Conservation (phyloP, 2,888 invertebrate genomes). For the Chymomyza procnemis region DNA sequence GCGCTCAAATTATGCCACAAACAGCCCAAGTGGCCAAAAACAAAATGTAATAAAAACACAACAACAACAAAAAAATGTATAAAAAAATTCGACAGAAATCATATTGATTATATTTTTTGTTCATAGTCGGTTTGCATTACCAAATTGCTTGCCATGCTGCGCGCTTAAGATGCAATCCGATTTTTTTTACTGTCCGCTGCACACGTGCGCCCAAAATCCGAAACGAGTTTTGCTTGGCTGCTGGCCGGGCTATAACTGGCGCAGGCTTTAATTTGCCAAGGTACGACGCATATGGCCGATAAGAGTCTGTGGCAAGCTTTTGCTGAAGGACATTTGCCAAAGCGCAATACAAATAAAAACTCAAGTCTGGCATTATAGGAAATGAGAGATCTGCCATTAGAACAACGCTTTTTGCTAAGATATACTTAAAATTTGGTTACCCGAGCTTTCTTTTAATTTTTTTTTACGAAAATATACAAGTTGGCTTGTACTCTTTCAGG, state of each 20-base stretch:
- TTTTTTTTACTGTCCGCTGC: constrained; percentile 43
- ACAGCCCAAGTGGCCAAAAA: constrained; percentile 40
- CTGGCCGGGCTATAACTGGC: constrained; percentile 22
- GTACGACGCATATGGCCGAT: constrained; percentile 29
- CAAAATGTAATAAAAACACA: constrained; percentile 27
- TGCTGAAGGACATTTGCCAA: background rate
- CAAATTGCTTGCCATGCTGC: constrained; percentile 41
- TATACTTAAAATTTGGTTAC: too few relatives aligned
- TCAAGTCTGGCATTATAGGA: background rate
- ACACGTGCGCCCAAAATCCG: constrained; percentile 48
- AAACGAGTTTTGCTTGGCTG: constrained; percentile 55
- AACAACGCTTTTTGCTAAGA: too few relatives aligned
- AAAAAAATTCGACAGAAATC: constrained; percentile 24
- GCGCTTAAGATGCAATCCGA: constrained; percentile 28
- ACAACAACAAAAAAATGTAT: too few relatives aligned
- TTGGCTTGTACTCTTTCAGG: too few relatives aligned
- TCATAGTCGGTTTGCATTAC: constrained; percentile 38
- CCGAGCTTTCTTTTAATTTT: too few relatives aligned
- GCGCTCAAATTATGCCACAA: constrained; percentile 66
- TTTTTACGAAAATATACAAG: too few relatives aligned
- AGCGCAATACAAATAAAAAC: background rate
- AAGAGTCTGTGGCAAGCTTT: constrained; percentile 16
- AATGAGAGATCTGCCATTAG: too few relatives aligned
- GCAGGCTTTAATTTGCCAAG: constrained; percentile 65
- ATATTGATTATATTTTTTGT: constrained; percentile 32